Evolutionary conservation across 2,113 vertebrate species (phyloP).

Genomic region (Dromiciops gliroides): DNA sequence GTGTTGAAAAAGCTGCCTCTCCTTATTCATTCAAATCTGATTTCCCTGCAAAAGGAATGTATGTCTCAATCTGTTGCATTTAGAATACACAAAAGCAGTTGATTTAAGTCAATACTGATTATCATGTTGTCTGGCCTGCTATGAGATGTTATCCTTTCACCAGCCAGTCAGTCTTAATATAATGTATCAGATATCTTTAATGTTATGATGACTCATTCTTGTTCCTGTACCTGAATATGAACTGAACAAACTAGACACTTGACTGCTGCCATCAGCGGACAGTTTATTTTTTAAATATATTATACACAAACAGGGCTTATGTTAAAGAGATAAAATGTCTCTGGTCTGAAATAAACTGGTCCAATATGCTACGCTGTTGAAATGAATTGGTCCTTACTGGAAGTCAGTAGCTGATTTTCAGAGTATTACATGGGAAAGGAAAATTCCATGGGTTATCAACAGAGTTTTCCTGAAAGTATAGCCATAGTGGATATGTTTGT

Average conservation of each 20-base stretch:
- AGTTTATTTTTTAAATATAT: conserved; percentile 26
- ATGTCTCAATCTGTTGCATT: conserved; percentile 55
- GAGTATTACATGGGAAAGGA: neutral
- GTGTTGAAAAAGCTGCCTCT: conserved; percentile 50
- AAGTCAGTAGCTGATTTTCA: conserved; percentile 42
- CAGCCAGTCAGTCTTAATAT: conserved; percentile 16
- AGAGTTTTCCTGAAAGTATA: neutral
- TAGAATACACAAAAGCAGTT: conserved; percentile 40
- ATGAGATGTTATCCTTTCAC: conserved; percentile 21
- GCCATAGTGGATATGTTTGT: neutral
- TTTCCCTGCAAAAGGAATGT: conserved; percentile 58
- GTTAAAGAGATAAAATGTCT: conserved; percentile 15
- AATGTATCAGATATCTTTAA: conserved; percentile 39
- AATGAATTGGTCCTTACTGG: neutral
- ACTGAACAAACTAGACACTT: conserved; percentile 20
- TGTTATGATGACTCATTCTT: neutral
- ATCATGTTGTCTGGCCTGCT: conserved; percentile 1
- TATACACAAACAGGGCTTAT: conserved; percentile 37
- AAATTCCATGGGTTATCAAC: neutral
- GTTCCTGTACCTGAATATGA: conserved; percentile 34
- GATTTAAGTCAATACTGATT: conserved; percentile 45
- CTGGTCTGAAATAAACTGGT: neutral
- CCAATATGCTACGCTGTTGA: conserved; percentile 11
- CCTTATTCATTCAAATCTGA: conserved; percentile 58
- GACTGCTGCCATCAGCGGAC: neutral